Evolutionary conservation across 2,797 vertebrate genomes (phyloP), one percentile per base, ranked within the genome.

Genomic region (Neopelma chrysocephalum): DNA sequence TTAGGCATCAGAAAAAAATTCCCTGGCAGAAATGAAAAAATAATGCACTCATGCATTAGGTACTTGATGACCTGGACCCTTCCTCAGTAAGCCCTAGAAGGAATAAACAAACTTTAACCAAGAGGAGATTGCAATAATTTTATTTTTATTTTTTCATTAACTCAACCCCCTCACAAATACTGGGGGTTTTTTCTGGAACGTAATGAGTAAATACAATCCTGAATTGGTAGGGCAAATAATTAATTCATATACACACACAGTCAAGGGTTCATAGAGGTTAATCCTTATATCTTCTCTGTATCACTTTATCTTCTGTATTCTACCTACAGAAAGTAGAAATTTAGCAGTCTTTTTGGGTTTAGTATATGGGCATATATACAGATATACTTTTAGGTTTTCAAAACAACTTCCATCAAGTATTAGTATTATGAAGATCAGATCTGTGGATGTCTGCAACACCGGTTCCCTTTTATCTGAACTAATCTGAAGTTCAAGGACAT

Each of bases 401-500:
- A 73, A 77, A 68, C 34, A 84, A 82, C 31, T 92, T 83, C 45
- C 19, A 64, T 77, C 15, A 91, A 47, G 25, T 48, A 92, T 83
- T 88, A 94, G 38, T 91, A 68, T 87, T 61, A 65, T 32, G 60
- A 89, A 91, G 83, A 87, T 71, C 26, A 69, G 75, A 87, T 80
- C 81, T 71, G 15, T 95, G 65, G 53, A 76, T 64, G 71, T 73
- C 54, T 82, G 62, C 72, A 84, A 16, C 73, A 88, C 57, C 70
- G 60, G 32, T 91, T 90, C 64, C 50, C 73, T 94, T 96, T 89
- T 85, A 88, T 51, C 62, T 92, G 89, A 87, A 87, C 89, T 78
- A 68, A 73, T 80, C 61, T 56, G 72, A 90, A 94, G 92, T 95
- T 95, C 94, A 96, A 96, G 95, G 96, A 91, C 87, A 82, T 92